A percentile compares a stretch with the other conserved stretches of the same genome.
phyloP scores from a whole-genome alignment of 2,888 invertebrate species.

The Bellardia pandia region DNA sequence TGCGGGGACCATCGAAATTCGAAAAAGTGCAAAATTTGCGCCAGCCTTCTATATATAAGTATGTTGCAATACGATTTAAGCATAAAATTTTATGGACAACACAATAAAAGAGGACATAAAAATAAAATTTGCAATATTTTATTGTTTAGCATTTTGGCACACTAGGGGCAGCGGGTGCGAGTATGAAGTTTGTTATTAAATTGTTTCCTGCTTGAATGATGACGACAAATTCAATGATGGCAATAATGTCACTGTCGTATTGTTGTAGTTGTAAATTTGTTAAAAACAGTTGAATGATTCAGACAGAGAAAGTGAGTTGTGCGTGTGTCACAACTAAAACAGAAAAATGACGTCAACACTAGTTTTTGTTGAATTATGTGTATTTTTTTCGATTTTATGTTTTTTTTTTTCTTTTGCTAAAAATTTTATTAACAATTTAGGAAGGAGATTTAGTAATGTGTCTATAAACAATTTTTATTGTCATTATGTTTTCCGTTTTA shows the following conservation, averaged over 20 bases:
- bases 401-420: not conserved
- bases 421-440: conserved; percentile 49
- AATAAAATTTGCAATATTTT: conserved; percentile 68
- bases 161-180: not conserved
- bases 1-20: too few species aligned
- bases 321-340: not conserved
- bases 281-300: conserved; percentile 50
- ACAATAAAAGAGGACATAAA: conserved; percentile 15
- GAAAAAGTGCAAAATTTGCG: too few species aligned
- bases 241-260: conserved; percentile 65
- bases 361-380: conserved; percentile 27
- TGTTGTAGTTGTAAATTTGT: conserved; percentile 34
- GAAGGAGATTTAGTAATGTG: conserved; percentile 57
- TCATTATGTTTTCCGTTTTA: conserved; percentile 72
- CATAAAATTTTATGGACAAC: conserved; percentile 56
- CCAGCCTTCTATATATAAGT: not conserved
- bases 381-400: not conserved
- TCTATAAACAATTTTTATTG: conserved; percentile 71
- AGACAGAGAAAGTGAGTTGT: conserved; percentile 48
- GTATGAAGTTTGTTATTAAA: conserved; percentile 67
- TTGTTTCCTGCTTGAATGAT: conserved; percentile 68
- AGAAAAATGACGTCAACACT: conserved; percentile 65
- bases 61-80: conserved; percentile 51
- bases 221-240: conserved; percentile 68
- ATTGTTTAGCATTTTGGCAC: conserved; percentile 48